These are phyloP conservation scores for Hyla sarda DNA, from an alignment of 2,113 vertebrate species.

Conservation along the genomic window DNA sequence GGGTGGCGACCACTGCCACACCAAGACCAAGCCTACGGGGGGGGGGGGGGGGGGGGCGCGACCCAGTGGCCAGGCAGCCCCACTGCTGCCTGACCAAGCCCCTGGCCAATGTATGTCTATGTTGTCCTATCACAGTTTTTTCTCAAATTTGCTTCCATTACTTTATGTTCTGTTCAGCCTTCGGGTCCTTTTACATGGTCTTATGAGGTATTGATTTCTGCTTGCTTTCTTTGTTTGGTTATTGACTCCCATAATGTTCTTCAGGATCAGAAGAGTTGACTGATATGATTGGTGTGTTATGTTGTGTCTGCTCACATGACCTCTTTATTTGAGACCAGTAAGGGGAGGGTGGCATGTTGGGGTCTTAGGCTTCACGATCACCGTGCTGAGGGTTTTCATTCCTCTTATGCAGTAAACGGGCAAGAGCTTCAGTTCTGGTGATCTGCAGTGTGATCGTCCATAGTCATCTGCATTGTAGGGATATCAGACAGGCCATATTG, in stretches of 20 bases:
- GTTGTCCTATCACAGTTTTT: no score
- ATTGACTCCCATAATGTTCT: background rate
- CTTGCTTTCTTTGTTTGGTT: slow-evolving; percentile 1
- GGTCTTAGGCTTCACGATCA: background rate
- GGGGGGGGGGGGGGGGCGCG: no score
- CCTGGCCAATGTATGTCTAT: no score
- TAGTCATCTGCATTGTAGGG: background rate
- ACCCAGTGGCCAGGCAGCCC: no score
- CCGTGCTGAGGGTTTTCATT: background rate
- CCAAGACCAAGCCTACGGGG: no score
- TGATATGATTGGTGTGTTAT: background rate
- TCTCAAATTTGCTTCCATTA: background rate
- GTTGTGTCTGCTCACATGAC: slow-evolving; percentile 4
- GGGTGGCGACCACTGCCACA: no score
- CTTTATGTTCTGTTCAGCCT: background rate
- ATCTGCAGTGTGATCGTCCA: background rate
- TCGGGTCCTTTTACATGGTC: background rate
- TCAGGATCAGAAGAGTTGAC: slow-evolving; percentile 1
- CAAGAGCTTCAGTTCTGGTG: background rate
- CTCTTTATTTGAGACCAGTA: background rate
- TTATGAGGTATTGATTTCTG: no score
- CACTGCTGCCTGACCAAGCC: no score
- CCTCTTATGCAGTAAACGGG: no score
- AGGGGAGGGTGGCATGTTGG: background rate
- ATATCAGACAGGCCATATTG: background rate